Conservation (phyloP, 2,797 vertebrate genomes). For the Pseudochromis fuscus region DNA sequence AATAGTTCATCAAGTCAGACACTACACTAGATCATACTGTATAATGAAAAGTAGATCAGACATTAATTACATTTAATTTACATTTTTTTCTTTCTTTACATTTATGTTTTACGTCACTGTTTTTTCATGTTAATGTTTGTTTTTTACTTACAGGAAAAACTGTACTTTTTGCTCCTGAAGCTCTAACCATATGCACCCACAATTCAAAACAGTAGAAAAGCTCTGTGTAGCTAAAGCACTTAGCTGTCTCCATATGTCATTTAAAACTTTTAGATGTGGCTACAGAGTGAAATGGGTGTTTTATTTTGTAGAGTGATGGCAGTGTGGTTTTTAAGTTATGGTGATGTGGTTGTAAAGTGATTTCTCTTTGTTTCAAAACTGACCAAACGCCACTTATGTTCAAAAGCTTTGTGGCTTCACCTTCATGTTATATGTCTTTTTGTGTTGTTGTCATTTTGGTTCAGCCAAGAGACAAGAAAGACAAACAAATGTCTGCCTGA, state of each 20-base stretch:
- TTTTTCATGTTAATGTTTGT: not conserved
- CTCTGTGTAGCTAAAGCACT: slow-evolving; percentile 5
- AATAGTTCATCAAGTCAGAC: too few species aligned
- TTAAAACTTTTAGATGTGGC: slow-evolving; percentile 35
- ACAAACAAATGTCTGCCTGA: not conserved
- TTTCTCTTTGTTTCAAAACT: slow-evolving; percentile 17
- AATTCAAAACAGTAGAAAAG: slow-evolving; percentile 13
- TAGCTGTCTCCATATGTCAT: not conserved
- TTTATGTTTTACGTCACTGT: too few species aligned
- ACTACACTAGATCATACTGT: too few species aligned
- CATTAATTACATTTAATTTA: too few species aligned
- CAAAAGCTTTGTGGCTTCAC: not conserved
- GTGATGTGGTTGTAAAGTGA: slow-evolving; percentile 28
- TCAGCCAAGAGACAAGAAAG: not conserved
- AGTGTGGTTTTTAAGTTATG: slow-evolving; percentile 38
- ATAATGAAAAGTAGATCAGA: too few species aligned
- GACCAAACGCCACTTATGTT: not conserved
- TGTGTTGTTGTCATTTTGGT: slow-evolving; percentile 1
- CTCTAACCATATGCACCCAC: not conserved
- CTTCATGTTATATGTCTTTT: not conserved
- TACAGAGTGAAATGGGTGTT: slow-evolving; percentile 8
- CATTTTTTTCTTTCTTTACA: too few species aligned
- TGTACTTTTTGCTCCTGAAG: not conserved
- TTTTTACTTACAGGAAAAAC: not conserved
- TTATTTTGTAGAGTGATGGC: slow-evolving; percentile 8